Evolutionary conservation across 2,113 vertebrate genomes (phyloP).

Genomic region (Notothenia rossii): DNA sequence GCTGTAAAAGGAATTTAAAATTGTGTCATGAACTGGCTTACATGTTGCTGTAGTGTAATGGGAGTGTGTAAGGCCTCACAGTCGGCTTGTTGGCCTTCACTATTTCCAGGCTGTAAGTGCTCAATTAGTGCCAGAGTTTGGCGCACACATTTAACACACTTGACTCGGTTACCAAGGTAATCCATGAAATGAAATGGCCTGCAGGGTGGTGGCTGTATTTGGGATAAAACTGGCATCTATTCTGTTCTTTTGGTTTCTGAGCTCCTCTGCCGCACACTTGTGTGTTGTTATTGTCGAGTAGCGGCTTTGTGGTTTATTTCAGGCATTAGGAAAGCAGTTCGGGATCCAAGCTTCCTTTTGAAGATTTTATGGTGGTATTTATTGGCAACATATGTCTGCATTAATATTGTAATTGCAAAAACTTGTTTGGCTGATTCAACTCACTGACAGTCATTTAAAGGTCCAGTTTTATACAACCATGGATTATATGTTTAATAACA

Average conservation of each 20-base stretch:
- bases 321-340: conserved; percentile 9
- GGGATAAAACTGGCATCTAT: conserved; percentile 26
- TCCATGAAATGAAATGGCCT: conserved; percentile 58
- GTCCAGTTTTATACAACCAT: neutral
- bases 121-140: conserved; percentile 50
- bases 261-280: conserved; percentile 23
- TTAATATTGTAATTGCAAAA: neutral
- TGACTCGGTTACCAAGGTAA: conserved; percentile 29
- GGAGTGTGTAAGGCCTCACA: conserved; percentile 8
- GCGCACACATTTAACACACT: conserved; percentile 44
- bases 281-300: neutral
- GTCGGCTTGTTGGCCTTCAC: conserved; percentile 22
- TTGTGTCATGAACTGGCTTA: conserved; percentile 50
- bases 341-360: neutral
- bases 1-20: conserved; percentile 45
- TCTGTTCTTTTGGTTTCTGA: neutral
- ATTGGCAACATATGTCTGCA: neutral
- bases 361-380: neutral
- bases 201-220: conserved; percentile 52
- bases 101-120: conserved; percentile 46
- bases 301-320: conserved; percentile 7
- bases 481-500: neutral
- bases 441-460: neutral
- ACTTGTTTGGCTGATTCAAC: neutral
- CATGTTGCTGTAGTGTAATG: conserved; percentile 27